A percentile compares a stretch with the other conserved stretches of the same genome.
These are phyloP conservation scores for Myripristis murdjan DNA, from an alignment of 2,797 vertebrate genomes.

Conservation along the genomic window DNA sequence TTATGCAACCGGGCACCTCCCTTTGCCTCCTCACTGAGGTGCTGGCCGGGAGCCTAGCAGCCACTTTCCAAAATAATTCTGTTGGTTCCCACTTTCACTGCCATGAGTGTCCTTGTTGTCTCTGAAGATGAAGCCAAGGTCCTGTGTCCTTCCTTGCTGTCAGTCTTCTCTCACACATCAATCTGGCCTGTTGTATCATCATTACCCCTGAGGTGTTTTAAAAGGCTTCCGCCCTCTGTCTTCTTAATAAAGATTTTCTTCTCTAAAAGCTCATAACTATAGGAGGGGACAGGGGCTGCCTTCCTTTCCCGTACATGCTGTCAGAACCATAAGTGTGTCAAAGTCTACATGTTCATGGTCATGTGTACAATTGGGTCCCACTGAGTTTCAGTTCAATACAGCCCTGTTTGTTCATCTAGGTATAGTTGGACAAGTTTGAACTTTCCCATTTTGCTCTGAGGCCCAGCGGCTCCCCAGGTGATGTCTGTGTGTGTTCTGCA, in stretches of 20 bases:
- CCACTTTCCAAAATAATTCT: conserved; percentile 82
- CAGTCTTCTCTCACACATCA: conserved; percentile 55
- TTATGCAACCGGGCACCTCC: conserved; percentile 33
- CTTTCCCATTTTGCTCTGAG: conserved; percentile 64
- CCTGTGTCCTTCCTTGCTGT: conserved; percentile 72
- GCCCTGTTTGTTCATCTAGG: conserved; percentile 53
- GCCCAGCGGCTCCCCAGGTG: conserved; percentile 72
- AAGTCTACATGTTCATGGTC: conserved; percentile 15
- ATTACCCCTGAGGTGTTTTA: conserved; percentile 56
- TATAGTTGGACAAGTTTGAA: conserved; percentile 63
- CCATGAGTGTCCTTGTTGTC: conserved; percentile 63
- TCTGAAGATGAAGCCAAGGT: conserved; percentile 64
- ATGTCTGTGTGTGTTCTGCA: conserved; percentile 73
- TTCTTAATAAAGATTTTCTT: conserved; percentile 34
- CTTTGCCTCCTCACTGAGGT: conserved; percentile 52
- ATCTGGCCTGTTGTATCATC: conserved; percentile 63
- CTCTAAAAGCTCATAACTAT: conserved; percentile 22
- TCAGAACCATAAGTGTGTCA: conserved; percentile 8
- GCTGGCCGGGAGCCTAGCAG: conserved; percentile 77
- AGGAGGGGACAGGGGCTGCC: conserved; percentile 23
- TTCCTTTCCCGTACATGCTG: conserved; percentile 22
- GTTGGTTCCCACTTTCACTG: conserved; percentile 75
- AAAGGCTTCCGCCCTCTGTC: conserved; percentile 28
- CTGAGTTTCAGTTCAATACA: conserved; percentile 20
- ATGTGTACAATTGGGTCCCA: conserved; percentile 25